Evolutionary conservation across 2,797 vertebrate species (phyloP).

Genomic region (Phyllotis vaccarum): DNA sequence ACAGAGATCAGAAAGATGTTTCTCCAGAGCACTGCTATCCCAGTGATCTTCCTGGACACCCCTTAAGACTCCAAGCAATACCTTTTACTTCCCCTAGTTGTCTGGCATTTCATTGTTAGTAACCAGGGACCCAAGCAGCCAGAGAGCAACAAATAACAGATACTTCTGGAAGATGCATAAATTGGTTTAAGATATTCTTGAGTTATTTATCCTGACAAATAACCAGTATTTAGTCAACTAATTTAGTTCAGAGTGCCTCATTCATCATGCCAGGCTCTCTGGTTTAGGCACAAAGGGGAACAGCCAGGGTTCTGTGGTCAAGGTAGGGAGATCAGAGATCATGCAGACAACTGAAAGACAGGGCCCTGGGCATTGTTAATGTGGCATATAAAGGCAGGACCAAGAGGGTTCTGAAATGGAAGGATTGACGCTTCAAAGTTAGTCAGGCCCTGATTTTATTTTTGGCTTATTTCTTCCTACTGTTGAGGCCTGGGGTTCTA

Average conservation of each 20-base stretch:
- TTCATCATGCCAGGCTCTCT: conserved; percentile 35
- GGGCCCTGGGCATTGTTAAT: neutral
- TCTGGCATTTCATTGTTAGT: neutral
- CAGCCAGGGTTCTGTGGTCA: neutral
- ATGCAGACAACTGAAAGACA: neutral
- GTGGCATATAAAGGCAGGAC: neutral
- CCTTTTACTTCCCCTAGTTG: neutral
- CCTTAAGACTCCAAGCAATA: neutral
- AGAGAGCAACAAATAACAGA: neutral
- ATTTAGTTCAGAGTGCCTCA: neutral
- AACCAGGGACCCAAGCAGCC: neutral
- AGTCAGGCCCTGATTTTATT: neutral
- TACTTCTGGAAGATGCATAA: conserved; percentile 24
- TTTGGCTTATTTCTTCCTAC: neutral
- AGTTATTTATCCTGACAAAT: conserved; percentile 65
- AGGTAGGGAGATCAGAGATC: neutral
- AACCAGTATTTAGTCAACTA: neutral
- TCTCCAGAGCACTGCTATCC: neutral
- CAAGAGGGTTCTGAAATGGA: neutral
- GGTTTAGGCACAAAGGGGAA: neutral
- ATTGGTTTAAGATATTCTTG: conserved; percentile 36
- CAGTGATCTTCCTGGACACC: neutral
- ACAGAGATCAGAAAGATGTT: neutral
- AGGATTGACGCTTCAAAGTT: neutral
- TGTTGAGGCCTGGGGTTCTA: neutral